phyloP scores from a whole-genome alignment of 2,797 vertebrate genomes.

The Sparus aurata region DNA sequence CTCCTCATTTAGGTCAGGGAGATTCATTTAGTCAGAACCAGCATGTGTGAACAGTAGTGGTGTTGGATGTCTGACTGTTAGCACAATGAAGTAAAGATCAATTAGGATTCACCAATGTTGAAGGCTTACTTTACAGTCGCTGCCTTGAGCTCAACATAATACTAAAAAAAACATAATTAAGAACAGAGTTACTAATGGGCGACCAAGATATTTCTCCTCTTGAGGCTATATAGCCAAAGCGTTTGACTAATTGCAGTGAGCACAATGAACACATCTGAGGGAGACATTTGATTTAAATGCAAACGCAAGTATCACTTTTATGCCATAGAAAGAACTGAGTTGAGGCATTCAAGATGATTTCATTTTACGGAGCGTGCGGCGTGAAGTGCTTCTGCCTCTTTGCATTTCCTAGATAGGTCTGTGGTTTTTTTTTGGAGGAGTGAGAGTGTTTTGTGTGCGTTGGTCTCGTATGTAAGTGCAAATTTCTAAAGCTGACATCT shows the following conservation, averaged over 20 bases:
- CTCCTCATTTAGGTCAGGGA: slow-evolving; percentile 27
- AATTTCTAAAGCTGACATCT: slow-evolving; percentile 22
- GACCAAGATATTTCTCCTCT: slow-evolving; percentile 29
- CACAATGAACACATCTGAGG: slow-evolving; percentile 30
- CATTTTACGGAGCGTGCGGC: not conserved
- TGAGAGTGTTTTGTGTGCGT: slow-evolving; percentile 12
- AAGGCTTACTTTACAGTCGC: slow-evolving; percentile 42
- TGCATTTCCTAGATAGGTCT: slow-evolving; percentile 14
- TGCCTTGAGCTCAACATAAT: slow-evolving; percentile 40
- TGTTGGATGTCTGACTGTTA: slow-evolving; percentile 13
- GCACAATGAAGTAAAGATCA: slow-evolving; percentile 35
- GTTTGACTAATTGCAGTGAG: slow-evolving; percentile 50
- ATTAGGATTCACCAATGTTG: slow-evolving; percentile 39
- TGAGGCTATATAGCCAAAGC: slow-evolving; percentile 36
- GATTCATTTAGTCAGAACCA: slow-evolving; percentile 12
- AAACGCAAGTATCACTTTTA: slow-evolving; percentile 41
- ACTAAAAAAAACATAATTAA: slow-evolving; percentile 31
- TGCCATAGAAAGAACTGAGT: slow-evolving; percentile 26
- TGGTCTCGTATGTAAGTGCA: slow-evolving; percentile 20
- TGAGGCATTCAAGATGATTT: slow-evolving; percentile 41
- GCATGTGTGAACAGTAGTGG: not conserved
- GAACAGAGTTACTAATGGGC: slow-evolving; percentile 37
- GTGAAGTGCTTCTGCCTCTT: slow-evolving; percentile 21
- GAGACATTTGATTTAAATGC: slow-evolving; percentile 48
- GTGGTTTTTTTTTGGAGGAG: slow-evolving; percentile 30